Conservation (phyloP, 2,888 invertebrate species). For the Tetheella fluctuosa region DNA sequence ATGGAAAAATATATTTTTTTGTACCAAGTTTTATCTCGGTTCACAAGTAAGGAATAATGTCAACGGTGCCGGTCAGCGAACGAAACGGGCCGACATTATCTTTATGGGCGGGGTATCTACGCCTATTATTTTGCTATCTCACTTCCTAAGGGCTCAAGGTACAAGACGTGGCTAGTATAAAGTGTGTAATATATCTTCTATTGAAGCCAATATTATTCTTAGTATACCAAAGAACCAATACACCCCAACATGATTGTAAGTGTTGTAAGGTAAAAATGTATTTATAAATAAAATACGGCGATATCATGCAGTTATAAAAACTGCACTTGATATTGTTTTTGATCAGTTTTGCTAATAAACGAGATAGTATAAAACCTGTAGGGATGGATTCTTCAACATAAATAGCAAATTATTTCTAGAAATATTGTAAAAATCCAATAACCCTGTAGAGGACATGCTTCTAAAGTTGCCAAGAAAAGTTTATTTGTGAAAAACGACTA, state of each 20-base stretch:
- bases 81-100: conserved; percentile 44
- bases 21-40: conserved; percentile 33
- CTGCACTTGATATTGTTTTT: too few species aligned
- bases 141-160: conserved; percentile 37
- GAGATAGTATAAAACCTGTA: conserved; percentile 22
- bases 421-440: conserved; percentile 19
- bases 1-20: conserved; percentile 22
- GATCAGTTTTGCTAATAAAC: too few species aligned
- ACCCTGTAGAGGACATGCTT: conserved; percentile 21
- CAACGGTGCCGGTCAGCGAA: conserved; percentile 44
- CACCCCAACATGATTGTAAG: too few species aligned
- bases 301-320: too few species aligned
- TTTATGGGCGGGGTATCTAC: conserved; percentile 46
- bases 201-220: too few species aligned
- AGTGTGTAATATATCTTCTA: conserved; percentile 32
- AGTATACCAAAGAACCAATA: too few species aligned
- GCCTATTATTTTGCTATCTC: conserved; percentile 49
- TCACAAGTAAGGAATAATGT: conserved; percentile 34
- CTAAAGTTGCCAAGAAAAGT: conserved; percentile 44
- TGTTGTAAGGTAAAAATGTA: too few species aligned
- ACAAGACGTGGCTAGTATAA: conserved; percentile 29
- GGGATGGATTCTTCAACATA: conserved; percentile 15
- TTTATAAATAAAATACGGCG: too few species aligned
- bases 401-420: too few species aligned
- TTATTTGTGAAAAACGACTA: conserved; percentile 63